These are phyloP conservation scores for Dreissena rostriformis DNA, from an alignment of 1,140 invertebrate species.

Conservation along the genomic window DNA sequence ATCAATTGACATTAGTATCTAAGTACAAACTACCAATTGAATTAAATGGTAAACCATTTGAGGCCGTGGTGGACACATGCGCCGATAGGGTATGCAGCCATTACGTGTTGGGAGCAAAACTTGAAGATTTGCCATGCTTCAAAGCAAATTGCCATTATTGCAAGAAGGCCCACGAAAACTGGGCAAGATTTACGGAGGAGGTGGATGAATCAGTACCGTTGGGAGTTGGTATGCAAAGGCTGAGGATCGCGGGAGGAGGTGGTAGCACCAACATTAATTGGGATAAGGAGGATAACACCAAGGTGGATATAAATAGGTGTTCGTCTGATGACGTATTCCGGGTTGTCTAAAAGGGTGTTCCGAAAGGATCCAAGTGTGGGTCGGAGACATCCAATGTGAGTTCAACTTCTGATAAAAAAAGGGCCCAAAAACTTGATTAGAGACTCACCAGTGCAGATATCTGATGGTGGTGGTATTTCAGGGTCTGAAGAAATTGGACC, in stretches of 20 bases:
- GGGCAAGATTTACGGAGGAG: conserved; percentile 8
- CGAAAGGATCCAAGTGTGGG: background rate
- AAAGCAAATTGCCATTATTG: conserved; percentile 19
- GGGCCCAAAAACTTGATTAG: conserved; percentile 11
- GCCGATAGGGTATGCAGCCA: background rate
- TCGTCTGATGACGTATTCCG: conserved; percentile 2
- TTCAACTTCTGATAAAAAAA: background rate
- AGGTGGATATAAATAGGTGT: background rate
- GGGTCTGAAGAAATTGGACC: background rate
- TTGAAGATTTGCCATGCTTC: conserved; percentile 23
- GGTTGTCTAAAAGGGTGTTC: conserved; percentile 12
- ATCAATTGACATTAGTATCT: too few relatives aligned
- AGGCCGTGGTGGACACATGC: too few relatives aligned
- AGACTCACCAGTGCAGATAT: background rate
- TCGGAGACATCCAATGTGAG: conserved; percentile 10
- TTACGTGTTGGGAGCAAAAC: conserved; percentile 9
- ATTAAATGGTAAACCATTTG: too few relatives aligned
- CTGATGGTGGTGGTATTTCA: conserved; percentile 18
- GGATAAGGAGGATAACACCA: background rate
- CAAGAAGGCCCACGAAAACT: conserved; percentile 3
- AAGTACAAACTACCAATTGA: too few relatives aligned
- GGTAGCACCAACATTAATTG: background rate
- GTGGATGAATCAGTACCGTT: conserved; percentile 31
- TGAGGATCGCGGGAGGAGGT: conserved; percentile 13
- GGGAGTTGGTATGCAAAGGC: background rate